Percentiles rank a stretch among this genome's conserved stretches.
These are phyloP conservation scores for Sitta europaea DNA, from an alignment of 2,113 vertebrate genomes.

Conservation along the genomic window DNA sequence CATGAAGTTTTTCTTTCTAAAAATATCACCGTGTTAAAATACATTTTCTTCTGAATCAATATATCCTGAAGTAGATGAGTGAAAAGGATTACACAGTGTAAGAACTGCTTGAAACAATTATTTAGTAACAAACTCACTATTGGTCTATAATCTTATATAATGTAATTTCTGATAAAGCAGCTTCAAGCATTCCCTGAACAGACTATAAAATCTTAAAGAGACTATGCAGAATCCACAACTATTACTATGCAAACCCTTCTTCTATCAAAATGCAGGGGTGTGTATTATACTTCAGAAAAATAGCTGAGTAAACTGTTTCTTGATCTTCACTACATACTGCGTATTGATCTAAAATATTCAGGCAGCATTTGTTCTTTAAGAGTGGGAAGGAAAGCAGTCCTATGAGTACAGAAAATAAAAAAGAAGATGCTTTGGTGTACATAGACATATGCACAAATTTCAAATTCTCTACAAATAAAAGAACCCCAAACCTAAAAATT, in stretches of 20 bases:
- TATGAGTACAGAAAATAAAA: neutral
- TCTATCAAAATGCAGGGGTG: neutral
- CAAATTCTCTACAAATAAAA: neutral
- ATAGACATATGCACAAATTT: neutral
- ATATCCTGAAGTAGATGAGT: neutral
- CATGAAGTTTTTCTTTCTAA: neutral
- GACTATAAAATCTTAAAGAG: neutral
- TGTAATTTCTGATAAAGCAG: neutral
- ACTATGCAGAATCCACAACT: neutral
- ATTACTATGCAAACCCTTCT: slow-evolving; percentile 15
- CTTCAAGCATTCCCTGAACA: neutral
- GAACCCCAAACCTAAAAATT: neutral
- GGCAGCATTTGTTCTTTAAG: neutral
- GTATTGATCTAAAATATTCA: slow-evolving; percentile 42
- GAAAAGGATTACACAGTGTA: neutral
- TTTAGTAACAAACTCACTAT: neutral
- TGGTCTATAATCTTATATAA: neutral
- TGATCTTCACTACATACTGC: neutral
- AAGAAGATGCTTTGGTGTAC: neutral
- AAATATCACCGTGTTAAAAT: neutral
- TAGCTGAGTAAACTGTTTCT: slow-evolving; percentile 24
- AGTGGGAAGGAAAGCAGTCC: slow-evolving; percentile 3
- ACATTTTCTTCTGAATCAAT: neutral
- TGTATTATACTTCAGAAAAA: neutral
- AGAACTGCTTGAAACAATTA: neutral